These are phyloP conservation scores for Diogma glabrata DNA, from an alignment of 2,888 invertebrate species.

Conservation along the genomic window DNA sequence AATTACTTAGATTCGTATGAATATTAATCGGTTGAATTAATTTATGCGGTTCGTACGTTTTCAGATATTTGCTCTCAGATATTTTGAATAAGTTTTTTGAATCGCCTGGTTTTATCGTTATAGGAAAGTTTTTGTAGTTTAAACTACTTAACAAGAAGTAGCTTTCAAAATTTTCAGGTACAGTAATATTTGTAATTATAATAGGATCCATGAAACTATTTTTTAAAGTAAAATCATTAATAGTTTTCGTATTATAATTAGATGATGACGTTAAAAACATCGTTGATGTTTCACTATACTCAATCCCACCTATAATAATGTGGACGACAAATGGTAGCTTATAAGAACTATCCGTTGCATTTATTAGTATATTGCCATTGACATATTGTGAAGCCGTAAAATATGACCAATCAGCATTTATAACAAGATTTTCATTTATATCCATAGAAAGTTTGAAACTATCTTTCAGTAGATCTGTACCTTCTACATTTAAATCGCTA, in stretches of 20 bases:
- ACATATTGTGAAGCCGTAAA: constrained; percentile 10
- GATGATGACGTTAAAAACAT: constrained; percentile 23
- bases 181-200: constrained; percentile 56
- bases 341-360: constrained; percentile 23
- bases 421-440: constrained; percentile 9
- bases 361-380: constrained; percentile 14
- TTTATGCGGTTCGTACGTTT: not conserved
- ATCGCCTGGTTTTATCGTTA: constrained; percentile 26
- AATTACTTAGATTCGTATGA: constrained; percentile 40
- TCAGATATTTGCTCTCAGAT: constrained; percentile 17
- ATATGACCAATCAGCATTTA: constrained; percentile 16
- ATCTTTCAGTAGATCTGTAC: constrained; percentile 1
- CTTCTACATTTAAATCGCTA: constrained; percentile 14
- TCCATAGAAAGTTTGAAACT: too few species aligned
- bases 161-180: constrained; percentile 46
- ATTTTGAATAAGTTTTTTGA: constrained; percentile 27
- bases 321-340: constrained; percentile 44
- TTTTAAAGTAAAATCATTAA: constrained; percentile 43
- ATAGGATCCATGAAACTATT: constrained; percentile 65
- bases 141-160: constrained; percentile 45
- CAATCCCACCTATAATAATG: constrained; percentile 38
- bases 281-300: constrained; percentile 36
- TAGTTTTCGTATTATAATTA: not conserved
- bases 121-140: constrained; percentile 8
- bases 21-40: constrained; percentile 24